phyloP scores from a whole-genome alignment of 2,797 vertebrate genomes.

The Thunnus albacares region DNA sequence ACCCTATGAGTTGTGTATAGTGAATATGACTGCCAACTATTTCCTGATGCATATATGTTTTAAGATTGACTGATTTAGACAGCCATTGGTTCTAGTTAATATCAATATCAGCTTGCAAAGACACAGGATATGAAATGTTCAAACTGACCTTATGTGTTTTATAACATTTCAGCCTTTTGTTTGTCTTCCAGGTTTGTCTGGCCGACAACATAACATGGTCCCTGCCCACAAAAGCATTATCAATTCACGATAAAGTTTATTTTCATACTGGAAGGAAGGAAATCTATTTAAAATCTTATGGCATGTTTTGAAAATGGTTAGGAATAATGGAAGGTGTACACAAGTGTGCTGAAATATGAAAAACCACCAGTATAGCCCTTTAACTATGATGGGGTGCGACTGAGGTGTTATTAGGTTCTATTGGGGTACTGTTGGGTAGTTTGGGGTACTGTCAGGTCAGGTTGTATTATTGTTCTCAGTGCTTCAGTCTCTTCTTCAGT shows the following conservation, averaged over 20 bases:
- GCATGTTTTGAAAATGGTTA: slow-evolving; percentile 13
- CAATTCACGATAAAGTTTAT: not conserved
- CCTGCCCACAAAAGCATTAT: not conserved
- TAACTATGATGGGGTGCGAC: slow-evolving; percentile 22
- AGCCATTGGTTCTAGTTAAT: not conserved
- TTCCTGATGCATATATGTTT: not conserved
- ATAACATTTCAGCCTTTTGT: not conserved
- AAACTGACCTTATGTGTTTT: not conserved
- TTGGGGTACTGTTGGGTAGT: slow-evolving; percentile 41
- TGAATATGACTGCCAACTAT: not conserved
- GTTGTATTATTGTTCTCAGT: slow-evolving; percentile 83
- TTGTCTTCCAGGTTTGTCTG: not conserved
- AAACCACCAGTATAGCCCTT: slow-evolving; percentile 29
- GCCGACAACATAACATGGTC: not conserved
- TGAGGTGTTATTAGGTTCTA: slow-evolving; percentile 19
- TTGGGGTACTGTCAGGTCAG: slow-evolving; percentile 63
- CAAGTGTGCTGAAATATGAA: slow-evolving; percentile 14
- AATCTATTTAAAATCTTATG: not conserved
- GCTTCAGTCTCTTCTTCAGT: slow-evolving; percentile 82
- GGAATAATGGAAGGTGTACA: not conserved
- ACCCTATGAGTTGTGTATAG: not conserved
- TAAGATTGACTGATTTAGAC: not conserved
- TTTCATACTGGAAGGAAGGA: not conserved
- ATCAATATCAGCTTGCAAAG: slow-evolving; percentile 5
- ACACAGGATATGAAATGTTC: not conserved